phyloP scores from a whole-genome alignment of 2,888 invertebrate species.

The Aphodius sticticus region DNA sequence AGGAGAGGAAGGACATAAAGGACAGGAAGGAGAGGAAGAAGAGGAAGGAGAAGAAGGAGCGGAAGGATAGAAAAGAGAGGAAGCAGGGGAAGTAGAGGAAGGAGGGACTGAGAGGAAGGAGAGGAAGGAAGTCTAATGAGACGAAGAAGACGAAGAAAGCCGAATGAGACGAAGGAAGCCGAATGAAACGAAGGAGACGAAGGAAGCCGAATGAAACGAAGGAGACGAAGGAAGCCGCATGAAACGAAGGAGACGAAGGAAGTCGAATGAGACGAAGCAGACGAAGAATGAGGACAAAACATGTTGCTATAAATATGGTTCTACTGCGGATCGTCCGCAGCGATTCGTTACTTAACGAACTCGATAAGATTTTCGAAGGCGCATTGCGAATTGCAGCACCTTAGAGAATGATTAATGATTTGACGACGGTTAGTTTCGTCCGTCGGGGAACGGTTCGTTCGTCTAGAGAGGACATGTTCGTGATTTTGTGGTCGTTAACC shows the following conservation, averaged over 20 bases:
- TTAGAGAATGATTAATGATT: conserved; percentile 4
- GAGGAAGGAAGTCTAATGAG: not conserved
- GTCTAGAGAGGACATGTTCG: not conserved
- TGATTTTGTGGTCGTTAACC: not conserved
- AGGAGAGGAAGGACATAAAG: not conserved
- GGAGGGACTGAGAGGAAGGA: not conserved
- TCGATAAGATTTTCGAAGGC: not conserved
- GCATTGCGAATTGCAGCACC: not conserved
- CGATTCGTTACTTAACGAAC: not conserved
- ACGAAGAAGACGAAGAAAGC: not conserved
- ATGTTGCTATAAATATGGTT: too few species aligned
- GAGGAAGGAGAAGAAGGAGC: not conserved
- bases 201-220: too few species aligned
- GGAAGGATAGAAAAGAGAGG: too few species aligned
- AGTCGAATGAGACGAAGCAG: too few species aligned
- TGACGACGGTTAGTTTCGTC: not conserved
- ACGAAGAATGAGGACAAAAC: too few species aligned
- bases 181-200: too few species aligned
- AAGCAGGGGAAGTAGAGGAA: too few species aligned
- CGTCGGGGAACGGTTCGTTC: not conserved
- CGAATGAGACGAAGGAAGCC: too few species aligned
- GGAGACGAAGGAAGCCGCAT: too few species aligned
- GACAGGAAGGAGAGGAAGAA: not conserved
- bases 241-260: too few species aligned
- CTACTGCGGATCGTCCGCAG: too few species aligned